Percentiles rank a stretch among this genome's conserved stretches.
These are phyloP conservation scores for Atethmia centrago DNA, from an alignment of 2,888 invertebrate genomes.

Conservation along the genomic window DNA sequence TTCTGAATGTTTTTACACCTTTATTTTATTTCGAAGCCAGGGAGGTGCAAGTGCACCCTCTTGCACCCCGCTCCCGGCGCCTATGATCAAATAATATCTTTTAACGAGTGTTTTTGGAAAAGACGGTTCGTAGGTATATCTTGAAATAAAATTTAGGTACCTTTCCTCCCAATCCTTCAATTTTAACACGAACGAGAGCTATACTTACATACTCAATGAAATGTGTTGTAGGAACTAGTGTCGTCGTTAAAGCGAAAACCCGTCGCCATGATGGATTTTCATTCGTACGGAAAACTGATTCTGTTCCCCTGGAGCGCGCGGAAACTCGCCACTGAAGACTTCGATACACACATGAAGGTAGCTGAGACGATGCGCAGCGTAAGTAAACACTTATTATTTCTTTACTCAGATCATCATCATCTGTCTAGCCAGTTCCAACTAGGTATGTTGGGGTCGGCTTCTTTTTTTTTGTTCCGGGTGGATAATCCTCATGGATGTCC, in stretches of 20 bases:
- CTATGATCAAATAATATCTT: too few species aligned
- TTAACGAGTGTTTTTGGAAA: not conserved
- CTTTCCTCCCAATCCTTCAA: not conserved
- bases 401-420: not conserved
- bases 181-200: not conserved
- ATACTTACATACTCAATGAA: not conserved
- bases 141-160: not conserved
- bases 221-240: constrained; percentile 63
- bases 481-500: too few species aligned
- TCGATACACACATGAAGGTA: constrained; percentile 48
- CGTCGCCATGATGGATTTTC: constrained; percentile 70
- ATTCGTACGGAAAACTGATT: constrained; percentile 73
- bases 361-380: constrained; percentile 68
- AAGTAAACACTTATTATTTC: constrained; percentile 25
- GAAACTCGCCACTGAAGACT: constrained; percentile 49
- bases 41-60: too few species aligned
- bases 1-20: too few species aligned
- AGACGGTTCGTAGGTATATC: not conserved
- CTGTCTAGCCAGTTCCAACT: not conserved
- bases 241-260: constrained; percentile 49
- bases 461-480: too few species aligned
- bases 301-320: constrained; percentile 72
- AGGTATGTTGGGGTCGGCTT: not conserved
- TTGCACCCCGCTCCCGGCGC: too few species aligned
- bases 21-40: too few species aligned